A percentile compares a stretch with the other conserved stretches of the same genome.
Conservation (phyloP, 2,888 invertebrate genomes). For the Ferdinandea cuprea region DNA sequence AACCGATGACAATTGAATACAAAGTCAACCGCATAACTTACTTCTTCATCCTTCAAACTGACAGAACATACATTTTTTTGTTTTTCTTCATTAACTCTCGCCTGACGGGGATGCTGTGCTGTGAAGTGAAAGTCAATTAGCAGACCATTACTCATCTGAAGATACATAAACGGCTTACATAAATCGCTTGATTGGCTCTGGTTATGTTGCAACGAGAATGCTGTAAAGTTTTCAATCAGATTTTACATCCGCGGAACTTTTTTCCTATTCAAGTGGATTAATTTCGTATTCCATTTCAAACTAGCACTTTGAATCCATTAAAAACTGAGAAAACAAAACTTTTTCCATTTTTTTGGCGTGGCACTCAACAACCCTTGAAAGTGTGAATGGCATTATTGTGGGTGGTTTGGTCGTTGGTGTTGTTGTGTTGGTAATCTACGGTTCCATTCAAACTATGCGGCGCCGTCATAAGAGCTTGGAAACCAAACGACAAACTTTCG, state of each 20-base stretch:
- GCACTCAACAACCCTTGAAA: constrained; percentile 59
- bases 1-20: constrained; percentile 52
- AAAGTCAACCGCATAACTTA: constrained; percentile 31
- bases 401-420: too few relatives aligned
- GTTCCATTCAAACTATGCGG: constrained; percentile 28
- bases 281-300: constrained; percentile 51
- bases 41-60: constrained; percentile 42
- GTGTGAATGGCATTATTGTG: constrained; percentile 1
- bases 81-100: constrained; percentile 51
- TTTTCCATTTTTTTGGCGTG: constrained; percentile 23
- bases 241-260: constrained; percentile 35
- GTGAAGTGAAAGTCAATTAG: constrained; percentile 72
- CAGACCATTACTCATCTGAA: constrained; percentile 58
- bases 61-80: constrained; percentile 47
- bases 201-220: constrained; percentile 11
- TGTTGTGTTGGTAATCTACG: constrained; percentile 15
- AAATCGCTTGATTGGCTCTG: constrained; percentile 9
- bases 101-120: constrained; percentile 34
- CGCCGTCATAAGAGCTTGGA: constrained; percentile 27
- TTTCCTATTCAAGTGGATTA: constrained; percentile 60
- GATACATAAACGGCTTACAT: constrained; percentile 20
- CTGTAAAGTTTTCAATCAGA: neutral
- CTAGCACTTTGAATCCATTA: constrained; percentile 61
- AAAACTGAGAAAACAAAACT: constrained; percentile 24
- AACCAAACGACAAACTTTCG: constrained; percentile 63